These are phyloP conservation scores for Tupiocoris notatus DNA, from an alignment of 2,888 invertebrate genomes.

Conservation along the genomic window DNA sequence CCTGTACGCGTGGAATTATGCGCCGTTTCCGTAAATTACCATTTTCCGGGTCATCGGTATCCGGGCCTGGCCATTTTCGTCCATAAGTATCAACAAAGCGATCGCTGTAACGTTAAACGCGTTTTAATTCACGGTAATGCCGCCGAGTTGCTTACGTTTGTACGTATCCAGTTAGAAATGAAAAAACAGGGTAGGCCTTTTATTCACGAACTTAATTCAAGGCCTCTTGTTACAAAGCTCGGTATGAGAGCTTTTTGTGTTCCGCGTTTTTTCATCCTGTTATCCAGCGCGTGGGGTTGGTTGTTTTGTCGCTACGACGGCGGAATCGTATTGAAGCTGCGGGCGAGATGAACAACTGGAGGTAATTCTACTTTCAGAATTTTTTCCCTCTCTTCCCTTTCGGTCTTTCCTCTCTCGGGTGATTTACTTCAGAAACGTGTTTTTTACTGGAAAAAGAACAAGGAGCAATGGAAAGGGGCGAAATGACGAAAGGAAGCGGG, in stretches of 20 bases:
- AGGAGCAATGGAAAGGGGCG: conserved; percentile 8
- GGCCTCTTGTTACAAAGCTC: background rate
- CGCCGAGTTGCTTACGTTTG: too few relatives aligned
- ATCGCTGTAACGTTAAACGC: too few relatives aligned
- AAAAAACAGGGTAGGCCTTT: background rate
- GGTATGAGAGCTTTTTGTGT: background rate
- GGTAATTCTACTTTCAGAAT: conserved; percentile 29
- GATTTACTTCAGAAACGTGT: conserved; percentile 42
- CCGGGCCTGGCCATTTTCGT: too few relatives aligned
- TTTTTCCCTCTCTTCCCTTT: background rate
- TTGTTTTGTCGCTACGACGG: conserved; percentile 19
- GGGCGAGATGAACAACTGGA: background rate
- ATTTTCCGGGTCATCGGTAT: too few relatives aligned
- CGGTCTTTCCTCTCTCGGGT: background rate
- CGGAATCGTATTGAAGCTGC: background rate
- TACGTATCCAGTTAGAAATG: too few relatives aligned
- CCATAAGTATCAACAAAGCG: too few relatives aligned
- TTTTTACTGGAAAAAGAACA: conserved; percentile 19
- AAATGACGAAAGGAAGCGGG: background rate
- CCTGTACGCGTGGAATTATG: too few relatives aligned
- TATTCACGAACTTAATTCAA: conserved; percentile 4
- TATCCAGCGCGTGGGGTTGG: background rate
- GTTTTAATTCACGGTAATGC: too few relatives aligned
- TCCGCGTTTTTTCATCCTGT: background rate
- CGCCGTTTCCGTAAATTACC: too few relatives aligned